These are phyloP conservation scores for Cuculus canorus DNA, from an alignment of 2,797 vertebrate species.

Conservation along the genomic window DNA sequence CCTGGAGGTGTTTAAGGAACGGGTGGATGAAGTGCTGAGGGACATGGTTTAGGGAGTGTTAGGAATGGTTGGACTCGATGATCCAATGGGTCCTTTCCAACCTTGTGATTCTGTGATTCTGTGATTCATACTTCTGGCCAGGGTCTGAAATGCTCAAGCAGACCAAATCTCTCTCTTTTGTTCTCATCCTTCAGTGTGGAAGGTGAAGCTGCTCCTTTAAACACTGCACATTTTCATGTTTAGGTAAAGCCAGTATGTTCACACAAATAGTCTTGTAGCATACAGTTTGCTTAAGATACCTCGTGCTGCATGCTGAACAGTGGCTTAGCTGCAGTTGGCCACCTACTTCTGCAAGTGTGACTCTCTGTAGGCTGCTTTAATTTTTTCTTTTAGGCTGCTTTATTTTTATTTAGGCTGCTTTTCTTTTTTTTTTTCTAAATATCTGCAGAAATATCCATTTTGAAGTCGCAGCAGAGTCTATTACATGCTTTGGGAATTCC, in stretches of 20 bases:
- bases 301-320: neutral
- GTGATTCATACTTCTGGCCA: neutral
- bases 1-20: too few relatives aligned
- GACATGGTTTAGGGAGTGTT: too few relatives aligned
- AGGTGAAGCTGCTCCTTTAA: neutral
- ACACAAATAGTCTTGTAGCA: neutral
- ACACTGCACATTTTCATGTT: neutral
- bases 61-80: too few relatives aligned
- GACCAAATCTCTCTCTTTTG: neutral
- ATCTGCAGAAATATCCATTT: slow-evolving; percentile 28
- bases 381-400: neutral
- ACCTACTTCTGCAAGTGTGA: slow-evolving; percentile 37
- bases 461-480: neutral
- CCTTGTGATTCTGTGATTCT: too few relatives aligned
- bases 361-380: slow-evolving; percentile 25
- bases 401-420: neutral
- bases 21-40: too few relatives aligned
- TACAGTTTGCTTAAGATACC: slow-evolving; percentile 22
- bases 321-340: slow-evolving; percentile 40
- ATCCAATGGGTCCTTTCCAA: too few relatives aligned
- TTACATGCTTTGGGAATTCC: neutral
- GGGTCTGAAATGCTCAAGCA: neutral
- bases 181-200: neutral
- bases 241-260: neutral
- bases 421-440: neutral